Percentiles rank a stretch among this genome's conserved stretches.
Evolutionary conservation across 2,888 invertebrate species (phyloP).

Genomic region (Folsomia candida): DNA sequence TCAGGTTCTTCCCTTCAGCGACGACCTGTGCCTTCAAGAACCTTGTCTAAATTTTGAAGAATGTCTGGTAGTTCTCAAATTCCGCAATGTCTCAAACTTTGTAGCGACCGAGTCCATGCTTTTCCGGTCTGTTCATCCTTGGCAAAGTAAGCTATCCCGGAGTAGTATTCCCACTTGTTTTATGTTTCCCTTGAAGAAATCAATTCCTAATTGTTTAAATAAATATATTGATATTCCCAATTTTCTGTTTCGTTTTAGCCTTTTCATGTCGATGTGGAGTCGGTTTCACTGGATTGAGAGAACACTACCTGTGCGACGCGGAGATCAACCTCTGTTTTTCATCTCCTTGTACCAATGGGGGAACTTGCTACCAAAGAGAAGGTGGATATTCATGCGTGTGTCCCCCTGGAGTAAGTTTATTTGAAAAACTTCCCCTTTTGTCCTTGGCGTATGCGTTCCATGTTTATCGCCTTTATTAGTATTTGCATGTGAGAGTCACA

Average conservation of each 20-base stretch:
- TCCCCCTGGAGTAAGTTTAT: constrained; percentile 62
- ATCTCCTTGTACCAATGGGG: constrained; percentile 85
- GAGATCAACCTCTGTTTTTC: constrained; percentile 97
- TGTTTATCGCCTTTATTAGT: too few relatives aligned
- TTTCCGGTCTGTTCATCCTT: constrained; percentile 91
- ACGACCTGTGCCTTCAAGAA: constrained; percentile 91
- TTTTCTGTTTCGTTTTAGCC: too few relatives aligned
- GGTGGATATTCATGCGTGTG: constrained; percentile 91
- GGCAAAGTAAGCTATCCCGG: too few relatives aligned
- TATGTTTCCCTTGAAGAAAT: not conserved
- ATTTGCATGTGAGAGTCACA: too few relatives aligned
- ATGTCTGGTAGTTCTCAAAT: constrained; percentile 85
- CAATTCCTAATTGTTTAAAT: not conserved
- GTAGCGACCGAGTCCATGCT: constrained; percentile 83
- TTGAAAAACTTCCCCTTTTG: too few relatives aligned
- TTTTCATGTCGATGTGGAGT: not conserved
- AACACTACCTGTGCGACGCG: constrained; percentile 89
- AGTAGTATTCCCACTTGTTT: not conserved
- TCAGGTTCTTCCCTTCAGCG: constrained; percentile 88
- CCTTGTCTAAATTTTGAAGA: constrained; percentile 92
- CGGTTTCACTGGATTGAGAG: constrained; percentile 85
- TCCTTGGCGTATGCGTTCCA: too few relatives aligned
- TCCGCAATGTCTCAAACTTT: constrained; percentile 88
- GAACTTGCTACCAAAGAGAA: constrained; percentile 79
- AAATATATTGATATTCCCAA: too few relatives aligned